Percentiles rank a stretch among this genome's conserved stretches.
Conservation (phyloP, 2,888 invertebrate genomes). For the Apomyelois bistriatella region DNA sequence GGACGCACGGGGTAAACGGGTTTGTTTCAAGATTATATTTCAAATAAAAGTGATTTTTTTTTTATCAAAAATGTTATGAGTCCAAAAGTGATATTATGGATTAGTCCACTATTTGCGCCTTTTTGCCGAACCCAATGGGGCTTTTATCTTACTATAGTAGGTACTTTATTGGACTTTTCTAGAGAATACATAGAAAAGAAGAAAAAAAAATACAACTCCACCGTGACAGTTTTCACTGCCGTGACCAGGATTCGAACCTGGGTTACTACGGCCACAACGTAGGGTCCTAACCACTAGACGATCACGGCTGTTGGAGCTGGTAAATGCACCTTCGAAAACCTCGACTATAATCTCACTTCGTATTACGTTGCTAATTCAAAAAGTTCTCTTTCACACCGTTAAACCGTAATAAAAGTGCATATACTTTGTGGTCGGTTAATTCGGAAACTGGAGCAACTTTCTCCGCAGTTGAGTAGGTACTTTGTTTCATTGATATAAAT, state of each 20-base stretch:
- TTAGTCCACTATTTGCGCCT: too few species aligned
- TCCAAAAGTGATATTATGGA: too few species aligned
- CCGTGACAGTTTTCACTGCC: conserved; percentile 66
- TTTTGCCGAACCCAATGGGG: too few species aligned
- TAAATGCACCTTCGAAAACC: conserved; percentile 17
- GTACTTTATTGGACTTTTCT: too few species aligned
- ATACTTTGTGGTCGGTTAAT: neutral
- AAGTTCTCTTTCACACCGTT: neutral
- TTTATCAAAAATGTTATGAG: too few species aligned
- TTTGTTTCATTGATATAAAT: too few species aligned
- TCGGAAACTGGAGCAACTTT: conserved; percentile 6
- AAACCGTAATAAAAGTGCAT: neutral
- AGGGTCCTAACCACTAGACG: conserved; percentile 87
- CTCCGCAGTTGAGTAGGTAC: neutral
- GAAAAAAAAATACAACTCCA: conserved; percentile 29
- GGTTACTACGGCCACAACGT: conserved; percentile 75
- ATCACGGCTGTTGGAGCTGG: conserved; percentile 80
- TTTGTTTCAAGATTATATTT: too few species aligned
- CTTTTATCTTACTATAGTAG: too few species aligned
- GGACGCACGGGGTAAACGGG: too few species aligned
- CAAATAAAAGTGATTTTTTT: too few species aligned
- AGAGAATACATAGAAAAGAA: too few species aligned
- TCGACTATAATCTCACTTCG: neutral
- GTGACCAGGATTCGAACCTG: conserved; percentile 84
- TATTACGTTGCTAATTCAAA: neutral